These are phyloP conservation scores for Hyperoodon ampullatus DNA, from an alignment of 2,113 vertebrate species.

Conservation along the genomic window DNA sequence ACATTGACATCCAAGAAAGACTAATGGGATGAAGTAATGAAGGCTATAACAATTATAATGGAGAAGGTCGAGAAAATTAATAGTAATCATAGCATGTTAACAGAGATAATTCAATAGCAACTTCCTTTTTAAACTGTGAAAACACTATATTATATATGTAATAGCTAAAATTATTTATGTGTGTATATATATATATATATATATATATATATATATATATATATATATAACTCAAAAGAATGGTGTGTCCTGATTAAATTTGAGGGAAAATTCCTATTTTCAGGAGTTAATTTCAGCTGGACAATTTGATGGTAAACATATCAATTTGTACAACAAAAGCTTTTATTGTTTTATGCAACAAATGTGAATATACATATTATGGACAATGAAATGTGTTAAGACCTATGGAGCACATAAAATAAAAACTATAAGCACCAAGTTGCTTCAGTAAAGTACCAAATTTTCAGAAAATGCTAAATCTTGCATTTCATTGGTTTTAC, in stretches of 20 bases:
- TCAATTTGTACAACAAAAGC: not conserved
- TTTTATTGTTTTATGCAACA: not conserved
- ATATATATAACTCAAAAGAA: not conserved
- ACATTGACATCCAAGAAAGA: slow-evolving; percentile 65
- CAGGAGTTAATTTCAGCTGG: not conserved
- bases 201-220: not conserved
- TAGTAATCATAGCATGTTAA: not conserved
- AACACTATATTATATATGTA: not conserved
- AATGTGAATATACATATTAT: not conserved
- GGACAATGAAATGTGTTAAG: not conserved
- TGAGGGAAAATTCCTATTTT: not conserved
- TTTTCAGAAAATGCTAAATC: not conserved
- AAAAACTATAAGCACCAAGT: not conserved
- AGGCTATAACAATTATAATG: slow-evolving; percentile 44
- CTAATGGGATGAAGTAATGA: slow-evolving; percentile 69
- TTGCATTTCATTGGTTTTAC: not conserved
- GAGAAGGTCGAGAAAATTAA: slow-evolving; percentile 56
- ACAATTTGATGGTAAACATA: not conserved
- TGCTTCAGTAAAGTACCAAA: not conserved
- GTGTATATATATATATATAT: not conserved
- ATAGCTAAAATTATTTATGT: not conserved
- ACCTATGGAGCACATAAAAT: not conserved
- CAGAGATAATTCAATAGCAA: slow-evolving; percentile 1
- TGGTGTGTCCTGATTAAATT: not conserved
- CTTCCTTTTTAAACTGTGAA: not conserved